Percentiles rank a stretch among this genome's conserved stretches.
Conservation (phyloP, 2,888 invertebrate species). For the Lacanobia wlatinum region DNA sequence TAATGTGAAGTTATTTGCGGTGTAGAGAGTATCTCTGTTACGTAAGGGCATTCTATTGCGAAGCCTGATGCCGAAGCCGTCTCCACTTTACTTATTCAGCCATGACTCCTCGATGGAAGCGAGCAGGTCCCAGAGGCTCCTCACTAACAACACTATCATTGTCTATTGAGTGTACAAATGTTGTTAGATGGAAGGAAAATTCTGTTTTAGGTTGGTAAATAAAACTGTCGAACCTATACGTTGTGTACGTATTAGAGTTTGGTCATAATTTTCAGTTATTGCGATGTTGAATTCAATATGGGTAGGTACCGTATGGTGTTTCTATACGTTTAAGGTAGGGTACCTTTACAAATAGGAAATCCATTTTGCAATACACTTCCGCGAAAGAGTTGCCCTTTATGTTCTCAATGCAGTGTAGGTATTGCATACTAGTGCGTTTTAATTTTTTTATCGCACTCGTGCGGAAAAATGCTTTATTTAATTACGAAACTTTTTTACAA, state of each 20-base stretch:
- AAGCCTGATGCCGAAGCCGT: conserved; percentile 35
- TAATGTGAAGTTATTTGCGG: conserved; percentile 57
- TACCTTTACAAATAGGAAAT: neutral
- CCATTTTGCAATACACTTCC: neutral
- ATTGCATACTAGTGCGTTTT: neutral
- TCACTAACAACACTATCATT: conserved; percentile 56
- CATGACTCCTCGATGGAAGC: conserved; percentile 52
- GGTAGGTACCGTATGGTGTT: no score
- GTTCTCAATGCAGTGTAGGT: neutral
- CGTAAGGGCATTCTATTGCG: conserved; percentile 58
- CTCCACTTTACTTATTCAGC: conserved; percentile 67
- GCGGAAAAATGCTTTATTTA: neutral
- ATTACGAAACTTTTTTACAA: neutral
- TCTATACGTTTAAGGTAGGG: no score
- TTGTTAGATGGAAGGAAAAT: conserved; percentile 39
- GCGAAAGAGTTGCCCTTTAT: neutral
- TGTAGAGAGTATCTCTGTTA: conserved; percentile 60
- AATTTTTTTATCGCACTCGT: neutral
- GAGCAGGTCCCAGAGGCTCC: conserved; percentile 49
- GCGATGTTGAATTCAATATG: neutral
- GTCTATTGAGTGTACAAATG: conserved; percentile 55
- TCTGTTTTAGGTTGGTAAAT: conserved; percentile 19
- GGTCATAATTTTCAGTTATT: conserved; percentile 3
- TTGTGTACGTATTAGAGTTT: neutral
- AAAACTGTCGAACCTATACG: neutral